A percentile compares a stretch with the other conserved stretches of the same genome.
These are phyloP conservation scores for Cyrtonyx montezumae DNA, from an alignment of 2,113 vertebrate species.

Conservation along the genomic window DNA sequence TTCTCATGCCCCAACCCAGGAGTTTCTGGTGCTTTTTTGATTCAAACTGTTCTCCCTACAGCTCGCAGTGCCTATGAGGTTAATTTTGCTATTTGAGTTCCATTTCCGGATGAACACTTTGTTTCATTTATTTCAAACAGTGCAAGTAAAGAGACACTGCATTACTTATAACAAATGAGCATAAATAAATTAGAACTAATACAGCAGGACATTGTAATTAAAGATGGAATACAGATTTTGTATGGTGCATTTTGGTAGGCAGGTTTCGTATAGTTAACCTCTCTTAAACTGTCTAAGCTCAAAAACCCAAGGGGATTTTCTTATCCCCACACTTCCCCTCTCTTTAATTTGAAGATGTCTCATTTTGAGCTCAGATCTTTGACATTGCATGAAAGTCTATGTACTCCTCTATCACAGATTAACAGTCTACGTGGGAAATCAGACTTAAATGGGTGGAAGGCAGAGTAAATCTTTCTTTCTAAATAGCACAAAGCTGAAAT, in stretches of 20 bases:
- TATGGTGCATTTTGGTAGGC: background rate
- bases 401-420: background rate
- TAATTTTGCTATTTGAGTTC: background rate
- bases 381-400: background rate
- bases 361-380: background rate
- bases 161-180: background rate
- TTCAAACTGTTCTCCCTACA: background rate
- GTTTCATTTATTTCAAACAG: background rate
- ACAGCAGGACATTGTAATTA: background rate
- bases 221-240: background rate
- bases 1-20: background rate
- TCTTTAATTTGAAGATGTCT: background rate
- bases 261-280: background rate
- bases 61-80: background rate
- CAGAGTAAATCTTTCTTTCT: constrained; percentile 43
- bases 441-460: constrained; percentile 48
- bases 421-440: constrained; percentile 19
- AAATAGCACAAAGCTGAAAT: constrained; percentile 35
- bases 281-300: background rate
- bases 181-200: background rate
- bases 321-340: background rate
- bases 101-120: background rate
- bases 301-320: background rate
- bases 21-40: background rate
- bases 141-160: background rate